These are phyloP conservation scores for Ophonus ardosiacus DNA, from an alignment of 2,888 invertebrate genomes.

Conservation along the genomic window DNA sequence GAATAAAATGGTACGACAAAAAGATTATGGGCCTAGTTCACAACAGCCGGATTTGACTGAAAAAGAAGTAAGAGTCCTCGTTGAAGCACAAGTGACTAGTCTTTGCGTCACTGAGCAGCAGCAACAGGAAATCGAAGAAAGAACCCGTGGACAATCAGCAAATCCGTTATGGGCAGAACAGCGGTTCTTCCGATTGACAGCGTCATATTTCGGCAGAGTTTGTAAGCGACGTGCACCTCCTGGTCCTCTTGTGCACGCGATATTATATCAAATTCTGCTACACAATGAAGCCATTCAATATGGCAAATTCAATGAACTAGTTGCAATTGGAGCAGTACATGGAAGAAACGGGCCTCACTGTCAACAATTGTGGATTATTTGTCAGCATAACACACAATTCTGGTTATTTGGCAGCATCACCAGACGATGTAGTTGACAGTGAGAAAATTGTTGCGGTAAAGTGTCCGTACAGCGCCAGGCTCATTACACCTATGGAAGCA, in stretches of 20 bases:
- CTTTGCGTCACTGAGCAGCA: not conserved
- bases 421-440: not conserved
- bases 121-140: not conserved
- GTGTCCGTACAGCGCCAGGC: conserved; percentile 1
- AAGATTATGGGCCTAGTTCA: not conserved
- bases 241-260: not conserved
- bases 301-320: not conserved
- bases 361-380: not conserved
- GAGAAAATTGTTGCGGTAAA: not conserved
- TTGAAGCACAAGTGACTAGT: not conserved
- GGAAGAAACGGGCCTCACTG: not conserved
- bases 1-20: not conserved
- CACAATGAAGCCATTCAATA: not conserved
- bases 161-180: conserved; percentile 1
- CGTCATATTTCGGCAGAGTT: conserved; percentile 1
- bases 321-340: not conserved
- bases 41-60: not conserved
- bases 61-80: not conserved
- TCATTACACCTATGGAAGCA: not conserved
- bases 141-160: not conserved
- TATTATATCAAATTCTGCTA: not conserved
- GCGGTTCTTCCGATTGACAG: not conserved
- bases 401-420: conserved; percentile 17
- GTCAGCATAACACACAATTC: not conserved
- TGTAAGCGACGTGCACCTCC: not conserved